phyloP scores from a whole-genome alignment of 2,113 vertebrate genomes.

The Mustela nigripes region DNA sequence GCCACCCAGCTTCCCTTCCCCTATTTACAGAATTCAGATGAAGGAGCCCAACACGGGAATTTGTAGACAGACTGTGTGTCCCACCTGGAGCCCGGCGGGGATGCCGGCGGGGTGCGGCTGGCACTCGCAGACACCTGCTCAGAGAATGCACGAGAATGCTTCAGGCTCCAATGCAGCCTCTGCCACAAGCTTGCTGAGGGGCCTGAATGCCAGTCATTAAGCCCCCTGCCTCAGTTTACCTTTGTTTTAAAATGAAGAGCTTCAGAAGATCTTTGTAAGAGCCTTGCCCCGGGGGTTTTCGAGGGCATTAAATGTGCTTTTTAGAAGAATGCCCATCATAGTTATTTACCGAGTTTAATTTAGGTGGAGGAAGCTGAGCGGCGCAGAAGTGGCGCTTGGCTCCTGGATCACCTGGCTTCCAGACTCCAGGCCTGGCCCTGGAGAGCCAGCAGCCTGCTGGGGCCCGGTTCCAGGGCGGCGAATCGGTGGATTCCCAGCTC shows the following conservation, averaged over 20 bases:
- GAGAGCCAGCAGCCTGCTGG: fast-evolving
- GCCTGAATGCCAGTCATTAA: no score
- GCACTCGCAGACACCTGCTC: background rate
- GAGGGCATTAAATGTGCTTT: background rate
- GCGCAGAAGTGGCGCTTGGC: background rate
- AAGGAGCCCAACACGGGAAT: fast-evolving
- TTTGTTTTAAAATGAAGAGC: background rate
- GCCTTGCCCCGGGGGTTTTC: background rate
- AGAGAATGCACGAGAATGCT: fast-evolving
- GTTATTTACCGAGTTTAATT: no score
- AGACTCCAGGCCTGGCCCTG: fast-evolving
- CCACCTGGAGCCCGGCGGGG: no score
- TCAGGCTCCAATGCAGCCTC: background rate
- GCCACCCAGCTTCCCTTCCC: background rate
- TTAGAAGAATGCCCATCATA: fast-evolving
- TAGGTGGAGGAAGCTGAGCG: fast-evolving
- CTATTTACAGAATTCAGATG: background rate
- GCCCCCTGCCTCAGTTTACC: background rate
- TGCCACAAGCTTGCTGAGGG: fast-evolving
- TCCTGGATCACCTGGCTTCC: background rate
- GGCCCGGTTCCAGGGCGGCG: background rate
- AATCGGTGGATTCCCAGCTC: fast-evolving
- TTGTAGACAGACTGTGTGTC: background rate
- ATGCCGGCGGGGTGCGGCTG: fast-evolving
- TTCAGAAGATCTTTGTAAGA: background rate